Conservation (phyloP, 2,888 invertebrate species). For the Caenorhabditis sp. region DNA sequence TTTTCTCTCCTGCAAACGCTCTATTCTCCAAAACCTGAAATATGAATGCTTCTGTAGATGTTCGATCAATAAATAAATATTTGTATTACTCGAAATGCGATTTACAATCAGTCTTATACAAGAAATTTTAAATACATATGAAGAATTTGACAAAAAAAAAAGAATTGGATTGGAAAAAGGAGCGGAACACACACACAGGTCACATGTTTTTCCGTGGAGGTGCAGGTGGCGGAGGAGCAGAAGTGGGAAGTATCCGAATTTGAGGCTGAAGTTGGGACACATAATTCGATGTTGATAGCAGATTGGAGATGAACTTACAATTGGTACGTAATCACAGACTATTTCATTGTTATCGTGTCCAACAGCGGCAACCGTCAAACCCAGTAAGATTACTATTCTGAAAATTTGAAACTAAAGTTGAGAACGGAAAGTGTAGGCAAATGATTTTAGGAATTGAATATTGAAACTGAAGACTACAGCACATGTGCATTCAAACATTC, state of each 20-base stretch:
- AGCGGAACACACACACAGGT: slow-evolving; percentile 17
- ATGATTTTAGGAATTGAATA: too few species aligned
- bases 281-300: too few species aligned
- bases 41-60: slow-evolving; percentile 54
- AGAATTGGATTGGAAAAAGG: slow-evolving; percentile 7
- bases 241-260: slow-evolving; percentile 69
- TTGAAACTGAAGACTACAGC: too few species aligned
- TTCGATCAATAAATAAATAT: slow-evolving; percentile 43
- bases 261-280: slow-evolving; percentile 71
- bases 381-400: slow-evolving; percentile 72
- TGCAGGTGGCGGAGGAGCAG: slow-evolving; percentile 63
- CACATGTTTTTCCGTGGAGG: slow-evolving; percentile 65
- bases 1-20: neutral
- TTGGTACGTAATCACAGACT: slow-evolving; percentile 62
- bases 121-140: neutral
- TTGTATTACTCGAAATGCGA: slow-evolving; percentile 33
- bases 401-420: too few species aligned
- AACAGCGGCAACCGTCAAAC: slow-evolving; percentile 63
- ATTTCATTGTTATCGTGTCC: slow-evolving; percentile 64
- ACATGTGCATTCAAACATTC: too few species aligned
- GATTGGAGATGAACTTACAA: slow-evolving; percentile 60
- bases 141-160: neutral
- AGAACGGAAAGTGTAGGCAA: too few species aligned
- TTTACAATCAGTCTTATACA: neutral
- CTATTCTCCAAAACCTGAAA: slow-evolving; percentile 2